A percentile compares a stretch with the other conserved stretches of the same genome.
Evolutionary conservation across 2,888 invertebrate genomes (phyloP).

Genomic region (Amphipyra tragopoginis): DNA sequence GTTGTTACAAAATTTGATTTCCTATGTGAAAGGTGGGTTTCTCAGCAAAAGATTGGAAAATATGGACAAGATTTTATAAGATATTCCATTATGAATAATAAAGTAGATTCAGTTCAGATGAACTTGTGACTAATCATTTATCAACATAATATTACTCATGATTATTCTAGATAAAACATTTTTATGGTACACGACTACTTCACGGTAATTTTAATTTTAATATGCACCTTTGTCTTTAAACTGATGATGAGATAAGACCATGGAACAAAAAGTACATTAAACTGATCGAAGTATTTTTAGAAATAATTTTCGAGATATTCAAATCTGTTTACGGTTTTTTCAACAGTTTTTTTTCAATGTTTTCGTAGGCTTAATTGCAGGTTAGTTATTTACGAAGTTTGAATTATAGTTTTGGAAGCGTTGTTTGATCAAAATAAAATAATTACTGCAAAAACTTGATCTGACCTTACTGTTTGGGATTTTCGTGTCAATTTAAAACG

Average conservation of each 20-base stretch:
- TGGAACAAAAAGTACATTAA: constrained; percentile 24
- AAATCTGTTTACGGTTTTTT: constrained; percentile 5
- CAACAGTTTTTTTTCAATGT: constrained; percentile 22
- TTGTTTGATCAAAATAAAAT: constrained; percentile 25
- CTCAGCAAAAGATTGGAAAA: constrained; percentile 39
- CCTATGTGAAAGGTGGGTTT: constrained; percentile 51
- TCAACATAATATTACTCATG: constrained; percentile 22
- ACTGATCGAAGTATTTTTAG: constrained; percentile 17
- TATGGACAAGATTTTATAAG: constrained; percentile 42
- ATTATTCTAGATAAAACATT: constrained; percentile 5
- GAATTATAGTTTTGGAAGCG: constrained; percentile 28
- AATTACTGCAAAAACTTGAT: constrained; percentile 19
- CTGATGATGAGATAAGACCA: constrained; percentile 13
- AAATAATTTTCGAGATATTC: constrained; percentile 8
- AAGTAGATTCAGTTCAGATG: constrained; percentile 22
- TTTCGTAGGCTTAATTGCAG: constrained; percentile 36
- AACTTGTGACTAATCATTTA: constrained; percentile 48
- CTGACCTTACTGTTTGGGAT: not conserved
- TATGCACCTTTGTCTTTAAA: constrained; percentile 24
- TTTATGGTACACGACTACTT: constrained; percentile 4
- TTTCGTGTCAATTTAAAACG: constrained; percentile 20
- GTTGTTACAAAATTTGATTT: constrained; percentile 15
- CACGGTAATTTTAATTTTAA: constrained; percentile 17
- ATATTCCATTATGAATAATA: constrained; percentile 47
- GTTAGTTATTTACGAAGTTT: constrained; percentile 25